Conservation (phyloP, 2,797 vertebrate genomes). For the Enoplosus armatus region DNA sequence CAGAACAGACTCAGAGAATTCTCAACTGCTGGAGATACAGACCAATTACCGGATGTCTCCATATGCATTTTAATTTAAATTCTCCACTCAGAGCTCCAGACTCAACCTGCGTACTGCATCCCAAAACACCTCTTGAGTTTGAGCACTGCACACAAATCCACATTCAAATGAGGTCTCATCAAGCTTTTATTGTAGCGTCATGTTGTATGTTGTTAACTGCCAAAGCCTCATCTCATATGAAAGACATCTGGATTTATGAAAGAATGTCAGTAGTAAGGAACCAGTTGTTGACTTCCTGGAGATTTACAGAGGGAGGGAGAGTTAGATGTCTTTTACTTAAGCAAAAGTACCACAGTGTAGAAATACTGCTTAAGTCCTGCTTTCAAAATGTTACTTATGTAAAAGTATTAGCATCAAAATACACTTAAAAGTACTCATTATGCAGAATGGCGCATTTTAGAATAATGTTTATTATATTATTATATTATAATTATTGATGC, state of each 20-base stretch:
- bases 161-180: slow-evolving; percentile 23
- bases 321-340: no score
- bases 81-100: slow-evolving; percentile 15
- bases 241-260: neutral
- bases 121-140: slow-evolving; percentile 31
- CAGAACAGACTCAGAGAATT: slow-evolving; percentile 22
- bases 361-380: no score
- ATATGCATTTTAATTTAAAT: slow-evolving; percentile 43
- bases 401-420: no score
- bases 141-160: slow-evolving; percentile 40
- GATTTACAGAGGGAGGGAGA: no score
- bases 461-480: no score
- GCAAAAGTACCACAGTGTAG: no score
- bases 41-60: slow-evolving; percentile 41
- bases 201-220: neutral
- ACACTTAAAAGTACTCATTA: no score
- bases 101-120: slow-evolving; percentile 19
- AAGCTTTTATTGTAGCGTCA: slow-evolving; percentile 7
- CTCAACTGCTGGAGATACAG: slow-evolving; percentile 26
- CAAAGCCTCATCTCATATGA: neutral
- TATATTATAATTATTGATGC: no score
- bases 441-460: no score
- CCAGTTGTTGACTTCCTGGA: neutral
- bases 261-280: neutral
- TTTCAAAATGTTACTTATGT: no score